These are phyloP conservation scores for Leptopilina clavipes DNA, from an alignment of 1,140 invertebrate species.

Conservation along the genomic window DNA sequence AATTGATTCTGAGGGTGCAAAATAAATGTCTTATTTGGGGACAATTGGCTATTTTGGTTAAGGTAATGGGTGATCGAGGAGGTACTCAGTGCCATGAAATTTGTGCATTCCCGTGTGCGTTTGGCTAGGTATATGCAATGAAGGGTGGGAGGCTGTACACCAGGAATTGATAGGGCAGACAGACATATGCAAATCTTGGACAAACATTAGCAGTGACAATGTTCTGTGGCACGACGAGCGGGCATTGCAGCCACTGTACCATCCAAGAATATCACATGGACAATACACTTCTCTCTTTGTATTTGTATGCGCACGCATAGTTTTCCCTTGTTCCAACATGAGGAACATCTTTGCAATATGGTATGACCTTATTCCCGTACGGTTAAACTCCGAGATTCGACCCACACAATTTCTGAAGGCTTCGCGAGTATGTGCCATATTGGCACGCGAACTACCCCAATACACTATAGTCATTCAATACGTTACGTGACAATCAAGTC, in stretches of 20 bases:
- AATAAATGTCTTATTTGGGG: not conserved
- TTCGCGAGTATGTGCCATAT: not conserved
- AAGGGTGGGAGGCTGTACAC: constrained; percentile 1
- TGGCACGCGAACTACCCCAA: constrained; percentile 10
- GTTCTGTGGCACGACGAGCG: constrained; percentile 22
- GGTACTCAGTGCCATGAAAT: constrained; percentile 17
- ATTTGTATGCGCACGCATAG: not conserved
- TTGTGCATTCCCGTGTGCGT: constrained; percentile 6
- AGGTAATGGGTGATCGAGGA: constrained; percentile 22
- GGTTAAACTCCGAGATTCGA: not conserved
- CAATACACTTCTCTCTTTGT: not conserved
- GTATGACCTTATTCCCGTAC: not conserved
- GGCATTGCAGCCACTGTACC: not conserved
- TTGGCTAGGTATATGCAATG: constrained; percentile 4
- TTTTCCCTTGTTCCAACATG: not conserved
- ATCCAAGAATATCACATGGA: not conserved
- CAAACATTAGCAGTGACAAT: constrained; percentile 30
- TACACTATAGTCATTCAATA: not conserved
- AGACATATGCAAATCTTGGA: constrained; percentile 28
- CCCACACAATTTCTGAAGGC: not conserved
- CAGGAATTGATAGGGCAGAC: constrained; percentile 16
- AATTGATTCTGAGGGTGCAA: not conserved
- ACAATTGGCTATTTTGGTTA: constrained; percentile 30
- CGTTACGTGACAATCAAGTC: not conserved
- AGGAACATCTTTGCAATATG: not conserved